phyloP scores from a whole-genome alignment of 2,888 invertebrate species.

The Zonitis immaculata region DNA sequence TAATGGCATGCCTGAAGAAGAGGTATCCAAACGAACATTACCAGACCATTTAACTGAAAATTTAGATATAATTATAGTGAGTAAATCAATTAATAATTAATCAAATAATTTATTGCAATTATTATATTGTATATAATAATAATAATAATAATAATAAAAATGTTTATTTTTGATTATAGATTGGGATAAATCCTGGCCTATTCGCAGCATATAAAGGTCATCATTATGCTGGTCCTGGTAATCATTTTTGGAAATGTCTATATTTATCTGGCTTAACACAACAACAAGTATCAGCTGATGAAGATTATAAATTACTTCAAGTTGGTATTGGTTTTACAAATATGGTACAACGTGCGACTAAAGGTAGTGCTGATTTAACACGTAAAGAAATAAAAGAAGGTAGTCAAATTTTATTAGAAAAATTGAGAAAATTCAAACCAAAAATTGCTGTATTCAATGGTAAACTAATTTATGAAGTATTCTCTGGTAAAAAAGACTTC shows the following conservation, averaged over 20 bases:
- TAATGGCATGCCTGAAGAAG: conserved; percentile 95
- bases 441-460: conserved; percentile 98
- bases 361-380: conserved; percentile 93
- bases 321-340: conserved; percentile 98
- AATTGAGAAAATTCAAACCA: conserved; percentile 86
- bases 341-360: conserved; percentile 93
- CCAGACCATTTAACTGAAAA: conserved; percentile 92
- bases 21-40: conserved; percentile 86
- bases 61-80: conserved; percentile 97
- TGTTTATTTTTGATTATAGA: conserved; percentile 55
- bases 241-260: conserved; percentile 99
- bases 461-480: conserved; percentile 97
- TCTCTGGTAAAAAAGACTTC: conserved; percentile 96
- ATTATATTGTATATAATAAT: no score
- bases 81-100: no score
- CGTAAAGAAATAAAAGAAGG: conserved; percentile 92
- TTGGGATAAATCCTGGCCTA: conserved; percentile 96
- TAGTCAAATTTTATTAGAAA: conserved; percentile 81
- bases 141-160: no score
- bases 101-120: no score
- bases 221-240: conserved; percentile 97
- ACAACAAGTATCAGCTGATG: conserved; percentile 94
- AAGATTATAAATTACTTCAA: conserved; percentile 88
- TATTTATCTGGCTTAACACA: conserved; percentile 91
- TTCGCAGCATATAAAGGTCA: conserved; percentile 98